Conservation (phyloP, 1,140 invertebrate species). For the Plectrocnemia conspersa region DNA sequence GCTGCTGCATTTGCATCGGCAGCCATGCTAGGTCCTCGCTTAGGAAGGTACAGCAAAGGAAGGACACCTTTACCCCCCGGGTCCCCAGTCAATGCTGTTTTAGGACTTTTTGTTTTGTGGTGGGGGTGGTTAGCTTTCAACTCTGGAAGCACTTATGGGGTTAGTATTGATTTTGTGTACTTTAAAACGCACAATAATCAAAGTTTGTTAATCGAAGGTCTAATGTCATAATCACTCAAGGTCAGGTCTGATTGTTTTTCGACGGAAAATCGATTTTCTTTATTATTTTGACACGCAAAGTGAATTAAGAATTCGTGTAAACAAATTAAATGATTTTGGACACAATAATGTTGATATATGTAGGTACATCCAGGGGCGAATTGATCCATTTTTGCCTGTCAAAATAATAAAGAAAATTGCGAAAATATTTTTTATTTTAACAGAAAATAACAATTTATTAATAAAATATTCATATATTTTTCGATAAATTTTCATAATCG, state of each 20-base stretch:
- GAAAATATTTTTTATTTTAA: too few relatives aligned
- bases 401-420: too few relatives aligned
- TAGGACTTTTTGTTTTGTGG: constrained; percentile 92
- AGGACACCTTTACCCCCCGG: constrained; percentile 72
- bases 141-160: constrained; percentile 80
- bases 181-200: neutral
- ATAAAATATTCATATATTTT: too few relatives aligned
- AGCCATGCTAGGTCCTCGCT: constrained; percentile 80
- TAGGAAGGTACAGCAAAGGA: constrained; percentile 80
- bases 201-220: neutral
- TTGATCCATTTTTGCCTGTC: too few relatives aligned
- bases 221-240: neutral
- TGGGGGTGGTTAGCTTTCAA: constrained; percentile 95
- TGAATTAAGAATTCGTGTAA: constrained; percentile 2
- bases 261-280: constrained; percentile 4
- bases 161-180: constrained; percentile 44
- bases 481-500: too few relatives aligned
- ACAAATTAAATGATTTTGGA: too few relatives aligned
- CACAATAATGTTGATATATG: too few relatives aligned
- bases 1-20: constrained; percentile 79
- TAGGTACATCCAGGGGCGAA: too few relatives aligned
- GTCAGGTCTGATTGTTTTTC: neutral
- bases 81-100: constrained; percentile 83
- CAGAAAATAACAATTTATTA: too few relatives aligned
- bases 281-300: neutral